Percentiles rank a stretch among this genome's conserved stretches.
phyloP scores from a whole-genome alignment of 2,888 invertebrate species.

The Gryllus longicercus region DNA sequence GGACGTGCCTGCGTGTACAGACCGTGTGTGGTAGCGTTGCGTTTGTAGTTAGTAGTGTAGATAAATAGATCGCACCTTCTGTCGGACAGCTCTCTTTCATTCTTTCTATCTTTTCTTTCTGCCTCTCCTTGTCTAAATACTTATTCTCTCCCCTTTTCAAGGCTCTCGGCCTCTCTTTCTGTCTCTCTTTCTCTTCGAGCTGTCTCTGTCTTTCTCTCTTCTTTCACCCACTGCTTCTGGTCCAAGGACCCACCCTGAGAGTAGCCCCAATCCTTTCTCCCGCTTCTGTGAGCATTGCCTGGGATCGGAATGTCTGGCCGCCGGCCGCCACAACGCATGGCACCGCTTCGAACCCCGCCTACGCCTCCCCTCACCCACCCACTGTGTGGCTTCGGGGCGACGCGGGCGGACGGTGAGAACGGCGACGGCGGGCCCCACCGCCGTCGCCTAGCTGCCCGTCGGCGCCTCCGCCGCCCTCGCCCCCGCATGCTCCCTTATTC shows the following conservation, averaged over 20 bases:
- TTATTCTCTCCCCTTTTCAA: not conserved
- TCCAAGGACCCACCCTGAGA: not conserved
- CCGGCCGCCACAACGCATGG: not conserved
- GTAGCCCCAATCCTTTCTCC: not conserved
- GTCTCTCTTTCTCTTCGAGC: not conserved
- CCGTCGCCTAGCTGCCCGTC: not conserved
- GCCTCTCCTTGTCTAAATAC: not conserved
- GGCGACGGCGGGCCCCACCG: too few species aligned
- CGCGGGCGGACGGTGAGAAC: too few species aligned
- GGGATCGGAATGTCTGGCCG: slow-evolving; percentile 10
- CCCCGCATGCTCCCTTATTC: not conserved
- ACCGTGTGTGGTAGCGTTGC: not conserved
- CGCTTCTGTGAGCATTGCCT: slow-evolving; percentile 8
- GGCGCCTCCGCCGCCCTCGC: not conserved
- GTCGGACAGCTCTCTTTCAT: not conserved
- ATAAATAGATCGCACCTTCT: not conserved
- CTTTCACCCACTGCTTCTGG: slow-evolving; percentile 17
- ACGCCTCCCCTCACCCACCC: too few species aligned
- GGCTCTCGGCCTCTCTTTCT: not conserved
- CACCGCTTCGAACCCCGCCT: not conserved
- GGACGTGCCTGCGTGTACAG: not conserved
- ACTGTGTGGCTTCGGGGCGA: too few species aligned
- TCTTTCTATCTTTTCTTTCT: not conserved
- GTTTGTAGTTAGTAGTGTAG: not conserved
- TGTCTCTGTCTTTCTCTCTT: not conserved